These are phyloP conservation scores for Branchinecta lindahli DNA, from an alignment of 1,140 invertebrate genomes.

Conservation along the genomic window DNA sequence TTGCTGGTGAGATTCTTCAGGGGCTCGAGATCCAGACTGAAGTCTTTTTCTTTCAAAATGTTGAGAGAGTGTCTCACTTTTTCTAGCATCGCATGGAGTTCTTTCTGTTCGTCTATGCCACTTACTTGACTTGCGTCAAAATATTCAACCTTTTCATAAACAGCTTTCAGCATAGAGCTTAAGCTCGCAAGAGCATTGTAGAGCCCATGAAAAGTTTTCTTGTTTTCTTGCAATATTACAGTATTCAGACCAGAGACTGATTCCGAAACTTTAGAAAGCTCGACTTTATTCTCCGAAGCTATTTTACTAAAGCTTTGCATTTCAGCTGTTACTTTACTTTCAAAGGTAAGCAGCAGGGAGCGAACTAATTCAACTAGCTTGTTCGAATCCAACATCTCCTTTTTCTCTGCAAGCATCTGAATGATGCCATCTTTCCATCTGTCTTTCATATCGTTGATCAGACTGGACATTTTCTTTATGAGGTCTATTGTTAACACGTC, in stretches of 20 bases:
- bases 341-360: neutral
- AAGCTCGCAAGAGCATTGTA: neutral
- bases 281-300: neutral
- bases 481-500: neutral
- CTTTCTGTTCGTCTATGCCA: neutral
- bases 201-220: neutral
- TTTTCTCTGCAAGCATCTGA: neutral
- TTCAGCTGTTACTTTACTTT: neutral
- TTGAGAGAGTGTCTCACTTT: neutral
- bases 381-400: neutral
- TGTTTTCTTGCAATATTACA: neutral
- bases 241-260: neutral
- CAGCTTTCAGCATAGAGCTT: neutral
- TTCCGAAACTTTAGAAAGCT: neutral
- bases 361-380: neutral
- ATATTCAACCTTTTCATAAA: neutral
- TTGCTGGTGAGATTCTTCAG: neutral
- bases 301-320: neutral
- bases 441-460: neutral
- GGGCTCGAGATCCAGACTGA: neutral
- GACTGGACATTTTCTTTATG: neutral
- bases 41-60: neutral
- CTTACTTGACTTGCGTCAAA: no score
- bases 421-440: neutral
- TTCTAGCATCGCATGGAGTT: neutral